Percentiles rank a stretch among this genome's conserved stretches.
Conservation (phyloP, 2,797 vertebrate species). For the Artibeus lituratus region DNA sequence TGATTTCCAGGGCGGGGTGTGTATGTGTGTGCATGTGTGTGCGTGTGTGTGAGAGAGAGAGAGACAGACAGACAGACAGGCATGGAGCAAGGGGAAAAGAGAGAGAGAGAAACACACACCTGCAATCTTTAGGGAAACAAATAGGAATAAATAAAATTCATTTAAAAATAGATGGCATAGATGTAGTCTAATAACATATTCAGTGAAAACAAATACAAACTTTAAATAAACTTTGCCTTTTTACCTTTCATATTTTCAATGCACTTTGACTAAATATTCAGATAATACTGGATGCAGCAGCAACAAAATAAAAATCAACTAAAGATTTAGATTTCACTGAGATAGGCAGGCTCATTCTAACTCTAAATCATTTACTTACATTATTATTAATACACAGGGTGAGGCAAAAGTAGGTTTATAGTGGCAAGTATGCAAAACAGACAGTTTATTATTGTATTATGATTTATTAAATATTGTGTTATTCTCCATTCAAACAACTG, state of each 20-base stretch:
- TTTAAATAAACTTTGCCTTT: not conserved
- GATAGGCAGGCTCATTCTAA: not conserved
- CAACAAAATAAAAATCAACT: conserved; percentile 42
- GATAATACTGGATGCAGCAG: not conserved
- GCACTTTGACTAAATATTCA: conserved; percentile 4
- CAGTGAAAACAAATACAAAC: not conserved
- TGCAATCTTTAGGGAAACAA: conserved; percentile 12
- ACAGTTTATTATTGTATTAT: no score
- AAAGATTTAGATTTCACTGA: conserved; percentile 3
- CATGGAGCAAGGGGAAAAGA: no score
- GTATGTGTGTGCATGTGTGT: not conserved
- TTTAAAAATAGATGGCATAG: conserved; percentile 10
- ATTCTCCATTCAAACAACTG: not conserved
- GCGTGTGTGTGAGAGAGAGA: not conserved
- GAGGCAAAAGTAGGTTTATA: not conserved
- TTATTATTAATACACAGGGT: not conserved
- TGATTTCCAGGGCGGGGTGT: not conserved
- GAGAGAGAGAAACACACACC: not conserved
- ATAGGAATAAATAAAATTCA: not conserved
- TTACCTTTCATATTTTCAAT: conserved; percentile 19
- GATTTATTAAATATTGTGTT: not conserved
- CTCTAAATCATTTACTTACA: conserved; percentile 29
- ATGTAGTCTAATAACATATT: not conserved
- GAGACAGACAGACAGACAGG: not conserved
- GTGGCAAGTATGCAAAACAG: no score